Percentiles rank a stretch among this genome's conserved stretches.
Evolutionary conservation across 2,888 invertebrate genomes (phyloP).

Genomic region (Portevinia maculata): DNA sequence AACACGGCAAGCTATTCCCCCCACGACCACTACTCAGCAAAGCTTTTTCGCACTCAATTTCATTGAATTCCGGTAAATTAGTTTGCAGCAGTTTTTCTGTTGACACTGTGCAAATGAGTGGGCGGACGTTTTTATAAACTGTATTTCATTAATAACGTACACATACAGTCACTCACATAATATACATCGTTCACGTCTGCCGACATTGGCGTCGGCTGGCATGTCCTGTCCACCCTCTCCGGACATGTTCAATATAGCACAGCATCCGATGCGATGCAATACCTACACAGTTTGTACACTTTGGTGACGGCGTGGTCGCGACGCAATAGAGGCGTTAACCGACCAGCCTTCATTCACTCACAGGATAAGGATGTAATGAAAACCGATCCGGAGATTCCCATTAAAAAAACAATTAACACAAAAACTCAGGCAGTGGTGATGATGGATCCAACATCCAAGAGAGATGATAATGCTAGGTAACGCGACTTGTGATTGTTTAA

Average conservation of each 20-base stretch:
- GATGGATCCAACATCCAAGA: constrained; percentile 11
- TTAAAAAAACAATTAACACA: constrained; percentile 76
- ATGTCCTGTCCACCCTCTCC: constrained; percentile 33
- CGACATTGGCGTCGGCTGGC: constrained; percentile 20
- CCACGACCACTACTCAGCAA: constrained; percentile 48
- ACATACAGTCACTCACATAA: constrained; percentile 41
- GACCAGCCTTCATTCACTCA: constrained; percentile 68
- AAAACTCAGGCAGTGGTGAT: constrained; percentile 55
- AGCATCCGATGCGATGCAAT: constrained; percentile 51
- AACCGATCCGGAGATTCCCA: constrained; percentile 77
- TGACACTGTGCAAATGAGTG: constrained; percentile 73
- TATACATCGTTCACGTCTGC: constrained; percentile 54
- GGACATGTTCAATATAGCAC: constrained; percentile 59
- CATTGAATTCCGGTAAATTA: constrained; percentile 79
- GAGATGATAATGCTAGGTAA: constrained; percentile 27
- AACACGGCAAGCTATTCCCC: constrained; percentile 37
- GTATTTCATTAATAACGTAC: constrained; percentile 73
- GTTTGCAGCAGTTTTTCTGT: constrained; percentile 75
- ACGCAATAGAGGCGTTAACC: constrained; percentile 74
- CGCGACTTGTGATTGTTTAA: constrained; percentile 67
- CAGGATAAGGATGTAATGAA: constrained; percentile 76
- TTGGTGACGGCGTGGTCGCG: constrained; percentile 48
- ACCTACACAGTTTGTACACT: constrained; percentile 46
- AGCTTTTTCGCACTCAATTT: constrained; percentile 78
- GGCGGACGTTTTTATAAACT: constrained; percentile 73